Conservation (phyloP, 2,888 invertebrate genomes). For the Tetheella fluctuosa region DNA sequence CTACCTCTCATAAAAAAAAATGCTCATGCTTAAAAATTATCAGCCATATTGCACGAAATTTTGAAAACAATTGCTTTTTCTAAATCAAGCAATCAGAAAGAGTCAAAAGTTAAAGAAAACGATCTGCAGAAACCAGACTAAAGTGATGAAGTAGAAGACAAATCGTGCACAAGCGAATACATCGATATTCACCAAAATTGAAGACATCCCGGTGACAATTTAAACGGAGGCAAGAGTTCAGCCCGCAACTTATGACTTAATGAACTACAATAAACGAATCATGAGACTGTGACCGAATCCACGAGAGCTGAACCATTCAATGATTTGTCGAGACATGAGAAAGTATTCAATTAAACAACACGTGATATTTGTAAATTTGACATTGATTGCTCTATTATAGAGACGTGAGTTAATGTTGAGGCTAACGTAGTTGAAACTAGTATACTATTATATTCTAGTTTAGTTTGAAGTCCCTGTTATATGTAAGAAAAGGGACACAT, state of each 20-base stretch:
- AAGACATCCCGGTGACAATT: too few relatives aligned
- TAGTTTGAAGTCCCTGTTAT: too few relatives aligned
- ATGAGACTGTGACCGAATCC: neutral
- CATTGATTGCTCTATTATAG: neutral
- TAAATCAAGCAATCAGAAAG: too few relatives aligned
- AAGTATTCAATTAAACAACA: neutral
- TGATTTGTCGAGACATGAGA: neutral
- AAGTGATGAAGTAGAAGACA: too few relatives aligned
- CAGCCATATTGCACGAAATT: too few relatives aligned
- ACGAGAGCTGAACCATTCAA: neutral
- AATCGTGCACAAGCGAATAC: too few relatives aligned
- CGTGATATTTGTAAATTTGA: neutral
- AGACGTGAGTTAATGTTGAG: neutral
- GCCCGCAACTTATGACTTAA: neutral
- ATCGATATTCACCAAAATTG: too few relatives aligned
- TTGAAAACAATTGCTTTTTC: too few relatives aligned
- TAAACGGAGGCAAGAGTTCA: neutral
- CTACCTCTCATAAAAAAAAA: too few relatives aligned
- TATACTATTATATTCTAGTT: neutral
- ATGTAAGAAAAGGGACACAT: neutral
- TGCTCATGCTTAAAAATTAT: too few relatives aligned
- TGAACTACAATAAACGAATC: neutral
- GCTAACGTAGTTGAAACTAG: neutral
- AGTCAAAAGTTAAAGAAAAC: too few relatives aligned
- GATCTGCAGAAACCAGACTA: too few relatives aligned